Evolutionary conservation across 2,797 vertebrate species (phyloP).

Genomic region (Spondyliosoma cantharus): DNA sequence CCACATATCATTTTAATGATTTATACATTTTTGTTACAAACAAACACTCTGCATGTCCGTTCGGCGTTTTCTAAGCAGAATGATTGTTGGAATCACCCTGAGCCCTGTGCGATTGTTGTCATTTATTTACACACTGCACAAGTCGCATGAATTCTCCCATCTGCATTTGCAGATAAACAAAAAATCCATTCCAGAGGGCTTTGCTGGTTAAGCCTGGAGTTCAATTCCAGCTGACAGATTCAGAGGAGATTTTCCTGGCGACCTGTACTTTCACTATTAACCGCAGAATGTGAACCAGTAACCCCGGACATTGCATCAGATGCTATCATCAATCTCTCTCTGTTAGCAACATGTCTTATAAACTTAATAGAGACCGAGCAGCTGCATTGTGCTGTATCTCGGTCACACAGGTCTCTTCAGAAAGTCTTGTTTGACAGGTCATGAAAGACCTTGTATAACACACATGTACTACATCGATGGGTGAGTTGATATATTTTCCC

Average conservation of each 20-base stretch:
- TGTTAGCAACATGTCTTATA: conserved; percentile 74
- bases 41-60: conserved; percentile 18
- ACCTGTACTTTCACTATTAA: conserved; percentile 68
- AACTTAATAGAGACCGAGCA: conserved; percentile 59
- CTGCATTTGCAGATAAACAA: conserved; percentile 75
- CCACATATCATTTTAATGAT: not conserved
- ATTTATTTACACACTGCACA: conserved; percentile 39
- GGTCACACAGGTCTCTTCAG: conserved; percentile 64
- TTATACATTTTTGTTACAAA: conserved; percentile 6
- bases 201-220: conserved; percentile 51
- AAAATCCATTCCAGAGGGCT: conserved; percentile 64
- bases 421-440: conserved; percentile 59
- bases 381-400: conserved; percentile 71
- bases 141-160: conserved; percentile 52
- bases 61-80: conserved; percentile 23
- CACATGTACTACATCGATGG: not conserved
- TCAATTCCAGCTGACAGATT: conserved; percentile 72
- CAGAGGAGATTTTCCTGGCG: conserved; percentile 72
- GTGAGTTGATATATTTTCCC: not conserved
- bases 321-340: conserved; percentile 81
- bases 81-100: conserved; percentile 35
- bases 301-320: conserved; percentile 79
- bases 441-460: conserved; percentile 51
- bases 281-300: conserved; percentile 72
- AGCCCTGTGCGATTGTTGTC: conserved; percentile 22